Conservation (phyloP, 2,888 invertebrate species). For the Drosophila dives region DNA sequence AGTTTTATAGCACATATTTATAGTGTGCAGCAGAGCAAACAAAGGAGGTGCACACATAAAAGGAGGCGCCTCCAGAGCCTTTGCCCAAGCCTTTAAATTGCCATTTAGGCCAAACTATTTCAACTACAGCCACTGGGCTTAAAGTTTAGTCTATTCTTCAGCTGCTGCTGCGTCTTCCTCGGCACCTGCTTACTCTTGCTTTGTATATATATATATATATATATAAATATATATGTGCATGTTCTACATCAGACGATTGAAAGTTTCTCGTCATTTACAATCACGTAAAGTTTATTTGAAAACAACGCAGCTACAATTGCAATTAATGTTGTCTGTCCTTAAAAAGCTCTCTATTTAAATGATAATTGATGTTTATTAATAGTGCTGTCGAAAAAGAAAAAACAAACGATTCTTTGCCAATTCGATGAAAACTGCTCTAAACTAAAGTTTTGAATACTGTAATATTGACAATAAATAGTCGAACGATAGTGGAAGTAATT, state of each 20-base stretch:
- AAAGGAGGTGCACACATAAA: conserved; percentile 42
- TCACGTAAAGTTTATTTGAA: conserved; percentile 47
- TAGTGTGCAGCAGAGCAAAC: conserved; percentile 45
- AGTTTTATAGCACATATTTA: conserved; percentile 63
- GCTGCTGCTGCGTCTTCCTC: conserved; percentile 33
- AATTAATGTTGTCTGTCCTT: conserved; percentile 1
- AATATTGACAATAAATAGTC: neutral
- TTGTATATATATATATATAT: neutral
- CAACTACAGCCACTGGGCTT: conserved; percentile 26
- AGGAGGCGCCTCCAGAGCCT: conserved; percentile 7
- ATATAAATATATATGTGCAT: neutral
- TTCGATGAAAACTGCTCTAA: neutral
- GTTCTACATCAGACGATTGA: conserved; percentile 16
- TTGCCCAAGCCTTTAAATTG: conserved; percentile 27
- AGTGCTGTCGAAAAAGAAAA: neutral
- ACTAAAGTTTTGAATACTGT: neutral
- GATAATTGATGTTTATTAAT: neutral
- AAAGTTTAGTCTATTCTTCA: neutral
- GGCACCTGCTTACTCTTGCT: conserved; percentile 35
- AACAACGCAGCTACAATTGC: conserved; percentile 14
- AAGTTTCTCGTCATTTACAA: conserved; percentile 21
- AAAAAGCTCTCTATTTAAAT: neutral
- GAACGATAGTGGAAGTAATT: neutral
- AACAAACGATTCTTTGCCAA: neutral
- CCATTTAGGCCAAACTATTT: conserved; percentile 31